Conservation (phyloP, 1,140 invertebrate genomes). For the Trachymyrmex cornetzi region DNA sequence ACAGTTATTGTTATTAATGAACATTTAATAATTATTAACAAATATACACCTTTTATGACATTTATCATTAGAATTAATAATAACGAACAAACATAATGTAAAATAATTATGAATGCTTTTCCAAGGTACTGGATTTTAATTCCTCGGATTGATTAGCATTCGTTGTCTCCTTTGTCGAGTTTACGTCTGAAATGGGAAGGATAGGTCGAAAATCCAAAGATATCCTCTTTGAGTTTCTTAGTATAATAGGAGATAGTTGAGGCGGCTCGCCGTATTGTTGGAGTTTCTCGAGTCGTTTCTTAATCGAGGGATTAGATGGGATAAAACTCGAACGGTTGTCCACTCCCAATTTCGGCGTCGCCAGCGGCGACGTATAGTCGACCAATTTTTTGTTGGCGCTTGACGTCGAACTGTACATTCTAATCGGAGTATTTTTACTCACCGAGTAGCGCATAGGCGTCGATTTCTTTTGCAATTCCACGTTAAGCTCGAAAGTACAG, state of each 20-base stretch:
- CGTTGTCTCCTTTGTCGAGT: background rate
- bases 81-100: background rate
- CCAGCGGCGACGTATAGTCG: conserved; percentile 9
- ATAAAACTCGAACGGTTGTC: conserved; percentile 4
- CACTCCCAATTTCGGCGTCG: background rate
- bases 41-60: background rate
- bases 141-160: background rate
- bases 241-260: conserved; percentile 77
- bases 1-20: conserved; percentile 35
- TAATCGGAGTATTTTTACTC: conserved; percentile 54
- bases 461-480: conserved; percentile 80
- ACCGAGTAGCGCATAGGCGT: conserved; percentile 50
- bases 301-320: conserved; percentile 58
- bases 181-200: background rate
- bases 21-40: conserved; percentile 25
- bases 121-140: too few species aligned
- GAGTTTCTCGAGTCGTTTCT: conserved; percentile 80
- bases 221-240: conserved; percentile 73
- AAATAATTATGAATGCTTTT: conserved; percentile 8
- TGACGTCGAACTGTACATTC: conserved; percentile 13
- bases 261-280: conserved; percentile 79
- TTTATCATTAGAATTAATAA: background rate
- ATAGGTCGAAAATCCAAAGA: conserved; percentile 76
- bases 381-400: conserved; percentile 9
- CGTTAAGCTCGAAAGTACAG: conserved; percentile 77